Evolutionary conservation across 2,113 vertebrate species (phyloP), one percentile per base, ranked within the genome.

Genomic region (Octodon degus): DNA sequence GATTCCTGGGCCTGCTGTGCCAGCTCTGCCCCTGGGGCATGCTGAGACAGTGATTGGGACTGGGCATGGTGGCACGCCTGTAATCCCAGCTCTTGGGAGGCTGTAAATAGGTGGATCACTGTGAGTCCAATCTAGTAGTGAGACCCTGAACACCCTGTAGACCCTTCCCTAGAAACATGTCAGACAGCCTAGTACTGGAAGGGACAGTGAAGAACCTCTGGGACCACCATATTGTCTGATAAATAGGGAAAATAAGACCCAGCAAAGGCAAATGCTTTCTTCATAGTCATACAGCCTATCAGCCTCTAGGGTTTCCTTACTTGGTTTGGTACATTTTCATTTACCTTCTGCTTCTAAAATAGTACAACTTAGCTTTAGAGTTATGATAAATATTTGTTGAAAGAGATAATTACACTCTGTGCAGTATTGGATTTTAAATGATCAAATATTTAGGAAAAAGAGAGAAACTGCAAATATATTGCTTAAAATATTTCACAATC

Each of bases 401-500:
- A 96, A 62, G 70, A 93, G 32, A 96, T 86, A 68, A 95, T 96
- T 94, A 93, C 13, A 83, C 53, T 62, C 34, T 88, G 65, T 76
- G 79, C 70, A 92, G 72, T 95, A 76, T 13, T 92, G 79, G 55
- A 86, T 96, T 96, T 89, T 79, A 92, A 96, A 58, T 92, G 83
- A 96, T 90, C 82, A 80, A 74, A 92, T 79, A 79, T 79, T 79
- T 79, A 79, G 43, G 74, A 90, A 96, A 77, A 72, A 91, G 77
- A 95, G 84, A 95, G 70, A 86, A 94, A 60, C 32, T 72, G 90
- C 92, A 93, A 82, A 89, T 94, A 62, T 62, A 93, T 94, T 50
- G 76, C 74, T 95, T 96, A 92, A 97, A 96, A 96, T 89, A 96
- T 93, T 92, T 89, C 79, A 68, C 79, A 84, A 68, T 86, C 81